Conservation (phyloP, 2,797 vertebrate species). For the Diceros bicornis region DNA sequence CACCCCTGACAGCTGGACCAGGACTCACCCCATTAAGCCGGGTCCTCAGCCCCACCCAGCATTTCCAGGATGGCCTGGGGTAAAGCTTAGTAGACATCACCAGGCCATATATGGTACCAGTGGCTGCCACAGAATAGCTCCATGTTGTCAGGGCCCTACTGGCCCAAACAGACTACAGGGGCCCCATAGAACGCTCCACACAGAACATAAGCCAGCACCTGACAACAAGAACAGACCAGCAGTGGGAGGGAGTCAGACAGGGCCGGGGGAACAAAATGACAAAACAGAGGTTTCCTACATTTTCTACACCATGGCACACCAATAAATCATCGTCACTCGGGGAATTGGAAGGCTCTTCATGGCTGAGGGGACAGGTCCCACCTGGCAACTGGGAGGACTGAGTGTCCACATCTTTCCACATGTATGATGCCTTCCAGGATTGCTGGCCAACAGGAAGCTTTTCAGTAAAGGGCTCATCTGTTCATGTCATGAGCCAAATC, state of each 20-base stretch:
- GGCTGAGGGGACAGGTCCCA: neutral
- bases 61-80: neutral
- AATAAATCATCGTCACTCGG: neutral
- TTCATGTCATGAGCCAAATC: too few relatives aligned
- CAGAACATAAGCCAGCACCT: neutral
- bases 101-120: neutral
- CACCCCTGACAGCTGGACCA: neutral
- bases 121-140: neutral
- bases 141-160: neutral
- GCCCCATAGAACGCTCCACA: neutral
- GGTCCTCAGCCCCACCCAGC: neutral
- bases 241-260: neutral
- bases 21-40: neutral
- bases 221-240: neutral
- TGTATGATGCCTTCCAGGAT: neutral
- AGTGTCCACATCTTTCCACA: neutral
- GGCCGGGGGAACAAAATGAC: neutral
- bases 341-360: neutral
- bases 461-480: neutral
- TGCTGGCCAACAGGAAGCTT: neutral
- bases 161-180: neutral
- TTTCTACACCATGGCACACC: neutral
- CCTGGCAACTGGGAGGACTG: neutral
- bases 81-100: neutral
- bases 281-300: neutral